Base-by-base conservation (phyloP, 2,888 invertebrate species). In the Lottia scabra region DNA sequence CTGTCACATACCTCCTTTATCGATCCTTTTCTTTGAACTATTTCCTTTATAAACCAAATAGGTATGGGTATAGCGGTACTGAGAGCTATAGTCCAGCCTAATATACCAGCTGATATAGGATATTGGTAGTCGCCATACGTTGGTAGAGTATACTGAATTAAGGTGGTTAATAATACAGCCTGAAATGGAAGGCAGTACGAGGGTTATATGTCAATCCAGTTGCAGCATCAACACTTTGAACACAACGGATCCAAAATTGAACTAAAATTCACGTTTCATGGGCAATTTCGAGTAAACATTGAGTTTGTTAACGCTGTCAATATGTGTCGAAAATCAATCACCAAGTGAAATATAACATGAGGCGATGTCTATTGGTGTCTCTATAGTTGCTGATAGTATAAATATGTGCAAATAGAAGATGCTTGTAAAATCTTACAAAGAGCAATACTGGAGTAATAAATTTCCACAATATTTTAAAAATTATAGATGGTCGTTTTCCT, bases 31-130 rank as follows among this genome's bases (percentile, higher is more conserved):
- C 73, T 67, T 8, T 8, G 64, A 26, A 69, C n/a, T 1, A 74
- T 44, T 66, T 63, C 70, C 16, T 70, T 46, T 30, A 80, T 56
- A 43, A 82, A 80, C 48, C 72, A 66, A 26, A 78, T 26, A 12
- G 86, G 84, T 45, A 87, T 83, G 1, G 87, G 87, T 5, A 84
- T 64, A 5, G 87, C 70, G 26, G 86, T 82, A 15, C 75, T 78
- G 46, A 86, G 16, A 6, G 87, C 85, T 23, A 88, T 71, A 38
- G 78, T 45, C 87, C 87, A 86, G n/a, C 88, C 87, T 2, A 87
- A n/a, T 6, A 72, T 77, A 43, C 81, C 76, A 2, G 87, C 84
- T 78, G 80, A 83, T 6, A 23, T n/a, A 2, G 88, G 88, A 73
- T 84, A 88, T 5, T 44, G 63, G 74, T 88, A 88, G 15, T 75